These are phyloP conservation scores for Amphimedon queenslandica DNA, from an alignment of 37 sponge, comb jelly and placozoan genomes.

Conservation along the genomic window DNA sequence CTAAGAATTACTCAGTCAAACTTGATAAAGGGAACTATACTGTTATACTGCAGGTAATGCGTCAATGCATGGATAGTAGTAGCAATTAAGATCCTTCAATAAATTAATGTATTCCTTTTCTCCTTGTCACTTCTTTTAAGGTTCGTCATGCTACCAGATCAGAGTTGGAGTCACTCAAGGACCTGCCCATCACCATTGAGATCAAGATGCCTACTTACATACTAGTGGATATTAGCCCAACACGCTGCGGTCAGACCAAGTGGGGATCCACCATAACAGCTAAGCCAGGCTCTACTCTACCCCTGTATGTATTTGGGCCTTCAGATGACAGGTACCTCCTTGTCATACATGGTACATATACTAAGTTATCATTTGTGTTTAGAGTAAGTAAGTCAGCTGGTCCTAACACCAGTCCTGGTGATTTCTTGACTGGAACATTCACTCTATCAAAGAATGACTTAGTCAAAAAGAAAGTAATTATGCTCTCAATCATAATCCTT, in stretches of 20 bases:
- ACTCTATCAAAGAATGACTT: conserved; percentile 43
- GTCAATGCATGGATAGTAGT: too few relatives aligned
- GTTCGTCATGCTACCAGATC: conserved; percentile 28
- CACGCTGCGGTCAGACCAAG: conserved; percentile 34
- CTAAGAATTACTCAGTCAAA: conserved; percentile 50
- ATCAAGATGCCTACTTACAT: conserved; percentile 51
- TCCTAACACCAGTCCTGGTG: conserved; percentile 13
- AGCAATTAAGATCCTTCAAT: too few relatives aligned
- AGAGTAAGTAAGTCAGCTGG: neutral
- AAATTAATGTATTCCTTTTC: neutral
- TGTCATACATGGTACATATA: neutral
- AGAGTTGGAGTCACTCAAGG: conserved; percentile 53
- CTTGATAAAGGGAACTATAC: conserved; percentile 73
- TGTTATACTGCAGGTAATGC: conserved; percentile 62
- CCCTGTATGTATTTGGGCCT: conserved; percentile 36
- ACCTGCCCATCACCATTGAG: conserved; percentile 52
- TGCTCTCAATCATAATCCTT: neutral
- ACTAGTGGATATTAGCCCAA: conserved; percentile 29
- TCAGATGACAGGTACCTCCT: conserved; percentile 75
- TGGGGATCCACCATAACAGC: conserved; percentile 11
- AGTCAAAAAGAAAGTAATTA: conserved; percentile 53
- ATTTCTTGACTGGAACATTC: conserved; percentile 40
- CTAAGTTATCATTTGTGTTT: neutral
- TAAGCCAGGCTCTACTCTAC: conserved; percentile 18
- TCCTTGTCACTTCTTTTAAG: neutral